Conservation (phyloP, 2,113 vertebrate species). For the Notiomystis cincta region DNA sequence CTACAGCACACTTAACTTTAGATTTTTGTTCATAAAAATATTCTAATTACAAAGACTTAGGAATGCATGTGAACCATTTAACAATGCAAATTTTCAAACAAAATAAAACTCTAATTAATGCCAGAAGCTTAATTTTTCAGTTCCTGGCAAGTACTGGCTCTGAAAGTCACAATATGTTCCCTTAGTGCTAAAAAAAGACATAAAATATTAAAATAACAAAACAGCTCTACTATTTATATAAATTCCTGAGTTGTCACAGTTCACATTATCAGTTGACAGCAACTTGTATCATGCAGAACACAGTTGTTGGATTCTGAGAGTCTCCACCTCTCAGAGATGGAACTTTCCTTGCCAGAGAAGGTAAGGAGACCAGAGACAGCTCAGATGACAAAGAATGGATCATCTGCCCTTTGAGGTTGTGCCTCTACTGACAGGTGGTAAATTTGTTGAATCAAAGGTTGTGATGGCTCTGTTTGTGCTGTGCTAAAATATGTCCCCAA, state of each 20-base stretch:
- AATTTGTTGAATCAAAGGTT: neutral
- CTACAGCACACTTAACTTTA: neutral
- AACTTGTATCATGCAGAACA: neutral
- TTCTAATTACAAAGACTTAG: neutral
- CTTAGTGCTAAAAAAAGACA: neutral
- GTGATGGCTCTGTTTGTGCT: neutral
- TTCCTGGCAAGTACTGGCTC: neutral
- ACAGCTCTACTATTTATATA: neutral
- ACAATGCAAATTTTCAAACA: constrained; percentile 1
- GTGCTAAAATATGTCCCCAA: neutral
- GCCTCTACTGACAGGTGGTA: neutral
- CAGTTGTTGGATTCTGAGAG: neutral
- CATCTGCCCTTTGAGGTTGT: neutral
- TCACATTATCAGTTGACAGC: neutral
- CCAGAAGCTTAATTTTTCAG: neutral
- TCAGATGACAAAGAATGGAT: neutral
- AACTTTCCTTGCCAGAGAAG: neutral
- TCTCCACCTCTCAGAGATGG: neutral
- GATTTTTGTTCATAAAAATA: neutral
- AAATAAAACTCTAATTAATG: neutral
- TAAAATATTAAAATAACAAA: neutral
- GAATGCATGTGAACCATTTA: neutral
- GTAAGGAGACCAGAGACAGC: neutral
- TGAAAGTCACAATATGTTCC: neutral
- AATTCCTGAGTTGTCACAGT: neutral